phyloP scores from a whole-genome alignment of 2,888 invertebrate genomes.

The Schizaphis graminum region DNA sequence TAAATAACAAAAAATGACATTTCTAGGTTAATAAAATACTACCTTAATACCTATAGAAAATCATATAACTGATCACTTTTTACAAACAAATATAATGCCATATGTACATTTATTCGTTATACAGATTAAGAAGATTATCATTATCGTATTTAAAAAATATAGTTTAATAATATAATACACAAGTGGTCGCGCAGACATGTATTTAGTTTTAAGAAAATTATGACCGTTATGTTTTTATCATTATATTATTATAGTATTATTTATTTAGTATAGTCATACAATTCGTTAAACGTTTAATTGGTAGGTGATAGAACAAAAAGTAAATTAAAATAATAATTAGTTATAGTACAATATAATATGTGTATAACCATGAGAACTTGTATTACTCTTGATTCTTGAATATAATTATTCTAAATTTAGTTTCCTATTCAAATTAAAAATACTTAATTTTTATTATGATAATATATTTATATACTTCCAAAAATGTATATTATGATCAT shows the following conservation, averaged over 20 bases:
- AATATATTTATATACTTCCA: neutral
- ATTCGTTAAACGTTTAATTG: no score
- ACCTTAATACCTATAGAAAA: neutral
- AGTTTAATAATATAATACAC: neutral
- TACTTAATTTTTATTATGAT: neutral
- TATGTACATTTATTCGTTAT: neutral
- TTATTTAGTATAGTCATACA: neutral
- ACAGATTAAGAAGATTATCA: neutral
- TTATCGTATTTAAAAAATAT: neutral
- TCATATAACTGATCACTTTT: neutral
- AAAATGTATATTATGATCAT: neutral
- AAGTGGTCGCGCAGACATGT: neutral
- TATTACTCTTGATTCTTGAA: no score
- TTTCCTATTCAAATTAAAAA: neutral
- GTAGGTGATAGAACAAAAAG: neutral
- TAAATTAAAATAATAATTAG: neutral
- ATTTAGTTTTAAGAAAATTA: neutral
- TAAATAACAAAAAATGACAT: neutral
- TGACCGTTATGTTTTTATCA: neutral
- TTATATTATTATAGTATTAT: neutral
- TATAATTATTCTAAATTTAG: no score
- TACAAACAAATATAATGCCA: neutral
- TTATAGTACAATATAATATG: neutral
- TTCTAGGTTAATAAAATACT: slow-evolving; percentile 7
- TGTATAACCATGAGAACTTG: neutral